Base-by-base conservation (phyloP, 2,113 vertebrate species). In the Ceyx melanurus region DNA sequence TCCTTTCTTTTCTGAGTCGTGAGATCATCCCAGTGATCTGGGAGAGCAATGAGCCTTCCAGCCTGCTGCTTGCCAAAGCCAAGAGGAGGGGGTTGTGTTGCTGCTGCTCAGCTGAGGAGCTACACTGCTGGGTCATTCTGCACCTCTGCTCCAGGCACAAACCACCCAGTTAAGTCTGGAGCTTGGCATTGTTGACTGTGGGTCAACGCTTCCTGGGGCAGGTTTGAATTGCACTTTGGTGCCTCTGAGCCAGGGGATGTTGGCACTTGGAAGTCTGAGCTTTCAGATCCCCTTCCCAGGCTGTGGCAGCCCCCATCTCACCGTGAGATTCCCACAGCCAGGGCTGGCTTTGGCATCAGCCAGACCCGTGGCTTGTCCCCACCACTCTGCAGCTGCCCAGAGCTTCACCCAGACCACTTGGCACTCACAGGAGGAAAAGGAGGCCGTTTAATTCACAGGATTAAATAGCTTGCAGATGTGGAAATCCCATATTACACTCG, bases 391-490 rank as follows among this genome's bases (percentile, higher is more conserved):
- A 67, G 90, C 92, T 50, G 82, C 77, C 75, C 92, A 26, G 28
- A 81, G 9, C 15, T 67, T 22, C 45, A 68, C 86, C 67, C 91
- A 5, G 72, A 88, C 21, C 17, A 1, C 25, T 5, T 56, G 5
- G 54, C 56, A 21, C 86, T 85, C 29, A 15, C 1, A 0, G 61
- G 76, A 91, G 80, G 79, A 93, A 77, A n/a, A 56, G 72, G 79
- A 92, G 88, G 50, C 57, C 0, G 19, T 51, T 83, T 61, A 64
- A 43, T 28, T 92, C 84, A 45, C 42, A 20, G 91, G 62, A 90
- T 93, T 74, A 96, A 97, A 97, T 87, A 22, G 68, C 82, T 96
- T 86, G 77, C 97, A 97, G 97, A 97, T 97, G 97, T 95, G 60
- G 61, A 45, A 75, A 91, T 6, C 58, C 86, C 94, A 35, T 43